Conservation (phyloP, 2,113 vertebrate species). For the Noctilio leporinus region DNA sequence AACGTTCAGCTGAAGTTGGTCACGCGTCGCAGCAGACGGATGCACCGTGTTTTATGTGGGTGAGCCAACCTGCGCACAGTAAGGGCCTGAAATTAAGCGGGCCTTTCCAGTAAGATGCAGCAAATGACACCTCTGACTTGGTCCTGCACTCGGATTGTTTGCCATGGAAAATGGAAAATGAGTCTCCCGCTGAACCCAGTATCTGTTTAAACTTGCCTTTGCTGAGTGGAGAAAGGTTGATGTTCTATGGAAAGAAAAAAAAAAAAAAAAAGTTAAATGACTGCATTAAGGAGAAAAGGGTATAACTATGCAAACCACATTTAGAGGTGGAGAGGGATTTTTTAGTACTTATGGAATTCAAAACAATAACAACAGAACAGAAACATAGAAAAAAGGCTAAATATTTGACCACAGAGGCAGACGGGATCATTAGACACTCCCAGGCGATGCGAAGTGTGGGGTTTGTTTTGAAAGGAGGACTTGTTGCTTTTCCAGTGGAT, state of each 20-base stretch:
- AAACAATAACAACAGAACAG: constrained; percentile 55
- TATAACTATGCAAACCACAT: constrained; percentile 54
- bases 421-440: constrained; percentile 12
- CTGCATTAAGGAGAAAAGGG: not conserved
- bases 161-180: constrained; percentile 71
- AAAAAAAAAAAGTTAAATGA: not conserved
- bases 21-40: constrained; percentile 64
- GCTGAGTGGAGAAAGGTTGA: not conserved
- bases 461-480: not conserved
- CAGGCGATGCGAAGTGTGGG: constrained; percentile 1
- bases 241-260: not conserved
- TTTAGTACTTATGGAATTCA: constrained; percentile 58
- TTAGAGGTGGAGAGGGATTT: constrained; percentile 26
- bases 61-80: constrained; percentile 49
- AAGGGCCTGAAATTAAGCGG: constrained; percentile 55
- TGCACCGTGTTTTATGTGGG: constrained; percentile 69
- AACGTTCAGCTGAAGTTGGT: constrained; percentile 48
- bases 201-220: constrained; percentile 70
- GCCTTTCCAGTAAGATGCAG: constrained; percentile 44
- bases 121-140: constrained; percentile 50
- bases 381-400: constrained; percentile 38
- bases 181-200: not conserved
- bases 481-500: not conserved
- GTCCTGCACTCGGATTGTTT: constrained; percentile 52
- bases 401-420: constrained; percentile 30